A percentile compares a stretch with the other conserved stretches of the same genome.
These are phyloP conservation scores for Lacanobia wlatinum DNA, from an alignment of 2,888 invertebrate species.

Conservation along the genomic window DNA sequence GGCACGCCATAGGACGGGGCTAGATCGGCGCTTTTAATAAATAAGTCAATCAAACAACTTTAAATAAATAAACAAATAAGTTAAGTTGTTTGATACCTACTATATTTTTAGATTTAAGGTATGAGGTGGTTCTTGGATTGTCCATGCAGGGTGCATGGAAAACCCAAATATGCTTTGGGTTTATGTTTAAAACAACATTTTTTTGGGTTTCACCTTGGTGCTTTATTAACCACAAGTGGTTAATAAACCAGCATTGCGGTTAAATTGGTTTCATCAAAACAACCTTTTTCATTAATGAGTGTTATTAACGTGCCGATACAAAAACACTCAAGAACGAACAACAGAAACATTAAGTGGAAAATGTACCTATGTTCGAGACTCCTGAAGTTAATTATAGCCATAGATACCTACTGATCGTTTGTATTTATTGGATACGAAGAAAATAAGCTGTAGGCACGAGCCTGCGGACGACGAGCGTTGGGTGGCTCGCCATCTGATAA, in stretches of 20 bases:
- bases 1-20: too few relatives aligned
- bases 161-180: background rate
- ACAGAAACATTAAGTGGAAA: background rate
- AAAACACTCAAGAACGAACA: constrained; percentile 16
- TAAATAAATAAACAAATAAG: too few relatives aligned
- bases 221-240: constrained; percentile 5
- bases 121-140: background rate
- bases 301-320: background rate
- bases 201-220: constrained; percentile 18
- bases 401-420: background rate
- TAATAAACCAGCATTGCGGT: constrained; percentile 11
- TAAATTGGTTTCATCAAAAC: constrained; percentile 39
- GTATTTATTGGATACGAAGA: background rate
- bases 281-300: constrained; percentile 24
- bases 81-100: too few relatives aligned
- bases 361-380: background rate
- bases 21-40: too few relatives aligned
- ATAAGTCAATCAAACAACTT: too few relatives aligned
- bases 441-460: too few relatives aligned
- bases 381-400: background rate
- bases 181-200: constrained; percentile 1
- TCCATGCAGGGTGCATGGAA: background rate
- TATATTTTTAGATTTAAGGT: too few relatives aligned
- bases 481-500: too few relatives aligned
- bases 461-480: too few relatives aligned